Base-by-base conservation (phyloP, 2,888 invertebrate species). In the Rhorus exstirpatorius region DNA sequence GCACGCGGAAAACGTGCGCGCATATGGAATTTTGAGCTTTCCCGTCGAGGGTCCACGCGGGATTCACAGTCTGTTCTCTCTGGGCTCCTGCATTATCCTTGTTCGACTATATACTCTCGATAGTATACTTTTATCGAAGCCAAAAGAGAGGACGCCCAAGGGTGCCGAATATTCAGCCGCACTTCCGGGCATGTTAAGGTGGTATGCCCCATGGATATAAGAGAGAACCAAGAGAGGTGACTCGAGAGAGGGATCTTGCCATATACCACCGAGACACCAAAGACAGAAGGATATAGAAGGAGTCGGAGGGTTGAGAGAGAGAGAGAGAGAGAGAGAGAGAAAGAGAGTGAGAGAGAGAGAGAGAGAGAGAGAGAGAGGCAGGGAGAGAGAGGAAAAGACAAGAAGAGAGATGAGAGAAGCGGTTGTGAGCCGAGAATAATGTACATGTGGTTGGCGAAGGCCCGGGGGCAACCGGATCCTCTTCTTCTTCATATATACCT, bases 391-490 rank as follows among this genome's bases (percentile, higher is more conserved):
- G 12, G 31, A 53, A 38, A n/a, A 7, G 60, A 58, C 61, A 38
- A 67, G 31, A 41, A 44, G 68, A 72, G 26, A 63, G 46, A 38
- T 60, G 49, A 35, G 26, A 26, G 38, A 60, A 31, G 41, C 55
- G 46, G 53, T 63, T 63, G 76, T 76, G 76, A 72, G 81, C 79
- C 24, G 77, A 74, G 70, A 78, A 83, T 78, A 81, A 81, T 81
- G 83, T 74, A 74, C 83, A 81, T 83, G 80, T 70, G 83, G 81
- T 83, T 81, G 80, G 77, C 72, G 75, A 75, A 60, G 82, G 71
- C 76, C 79, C 65, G 55, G 53, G 53, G 83, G 81, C 83, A 79
- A 79, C 79, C 72, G 83, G 76, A 79, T 79, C 67, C 53, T 60
- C 82, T 68, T 58, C 35, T 14, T 65, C 26, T 44, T 19, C 46